phyloP scores from a whole-genome alignment of 2,888 invertebrate species.

The Caenorhabditis angaria region DNA sequence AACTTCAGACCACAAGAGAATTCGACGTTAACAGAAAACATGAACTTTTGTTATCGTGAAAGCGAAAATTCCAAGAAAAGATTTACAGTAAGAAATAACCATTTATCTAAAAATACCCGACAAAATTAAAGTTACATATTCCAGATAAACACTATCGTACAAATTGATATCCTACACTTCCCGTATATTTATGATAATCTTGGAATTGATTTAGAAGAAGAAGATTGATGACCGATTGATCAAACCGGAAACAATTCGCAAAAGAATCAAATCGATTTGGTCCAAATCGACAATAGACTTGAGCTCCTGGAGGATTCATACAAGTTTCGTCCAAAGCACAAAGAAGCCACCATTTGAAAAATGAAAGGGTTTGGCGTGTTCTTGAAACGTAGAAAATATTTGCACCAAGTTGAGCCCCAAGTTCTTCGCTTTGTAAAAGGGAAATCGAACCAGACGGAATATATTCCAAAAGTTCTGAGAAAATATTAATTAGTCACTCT shows the following conservation, averaged over 20 bases:
- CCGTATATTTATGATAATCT: constrained; percentile 8
- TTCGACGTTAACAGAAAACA: too few species aligned
- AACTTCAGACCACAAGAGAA: too few species aligned
- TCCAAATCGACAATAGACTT: constrained; percentile 11
- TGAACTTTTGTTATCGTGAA: too few species aligned
- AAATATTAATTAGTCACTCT: not conserved
- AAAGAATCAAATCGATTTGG: constrained; percentile 7
- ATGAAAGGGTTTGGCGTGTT: constrained; percentile 10
- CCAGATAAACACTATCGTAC: not conserved
- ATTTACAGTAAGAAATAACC: not conserved
- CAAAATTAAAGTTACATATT: not conserved
- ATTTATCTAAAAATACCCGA: not conserved
- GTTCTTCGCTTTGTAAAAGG: constrained; percentile 14
- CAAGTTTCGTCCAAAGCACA: constrained; percentile 22
- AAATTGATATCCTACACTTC: not conserved
- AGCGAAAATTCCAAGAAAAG: not conserved
- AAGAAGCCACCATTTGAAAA: constrained; percentile 28
- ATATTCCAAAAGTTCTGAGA: constrained; percentile 14
- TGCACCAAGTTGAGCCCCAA: constrained; percentile 18
- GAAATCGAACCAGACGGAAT: constrained; percentile 16
- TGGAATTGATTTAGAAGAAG: constrained; percentile 13
- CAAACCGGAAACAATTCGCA: constrained; percentile 21
- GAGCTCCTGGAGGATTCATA: constrained; percentile 19
- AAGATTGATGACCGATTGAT: constrained; percentile 22
- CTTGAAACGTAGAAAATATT: constrained; percentile 17